These are phyloP conservation scores for Drosophila peninsularis DNA, from an alignment of 2,888 invertebrate genomes.

Conservation along the genomic window DNA sequence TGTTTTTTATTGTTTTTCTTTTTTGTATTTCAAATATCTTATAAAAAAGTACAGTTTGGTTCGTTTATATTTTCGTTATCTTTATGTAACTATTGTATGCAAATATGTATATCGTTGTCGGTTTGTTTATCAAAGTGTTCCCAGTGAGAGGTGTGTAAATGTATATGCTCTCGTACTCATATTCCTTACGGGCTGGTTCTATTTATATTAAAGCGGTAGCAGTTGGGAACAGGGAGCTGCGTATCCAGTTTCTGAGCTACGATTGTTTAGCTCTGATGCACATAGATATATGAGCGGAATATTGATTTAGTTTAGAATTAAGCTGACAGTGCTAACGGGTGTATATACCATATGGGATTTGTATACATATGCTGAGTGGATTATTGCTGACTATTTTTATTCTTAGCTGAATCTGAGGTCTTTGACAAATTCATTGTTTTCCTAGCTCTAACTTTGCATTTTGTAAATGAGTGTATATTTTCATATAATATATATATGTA, in stretches of 20 bases:
- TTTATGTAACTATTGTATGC: constrained; percentile 47
- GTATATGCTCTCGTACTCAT: constrained; percentile 34
- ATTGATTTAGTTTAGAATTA: constrained; percentile 30
- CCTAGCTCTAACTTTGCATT: constrained; percentile 52
- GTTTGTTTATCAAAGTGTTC: constrained; percentile 66
- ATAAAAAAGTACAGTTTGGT: constrained; percentile 77
- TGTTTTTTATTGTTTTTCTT: constrained; percentile 35
- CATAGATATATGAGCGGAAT: constrained; percentile 17
- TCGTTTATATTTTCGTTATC: constrained; percentile 56
- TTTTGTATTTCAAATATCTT: constrained; percentile 70
- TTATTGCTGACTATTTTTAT: constrained; percentile 40
- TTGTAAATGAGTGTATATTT: constrained; percentile 78
- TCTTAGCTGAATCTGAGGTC: constrained; percentile 42
- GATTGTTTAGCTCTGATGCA: constrained; percentile 15
- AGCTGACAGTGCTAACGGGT: constrained; percentile 34
- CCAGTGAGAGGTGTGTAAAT: constrained; percentile 56
- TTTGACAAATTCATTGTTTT: constrained; percentile 62
- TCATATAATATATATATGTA: constrained; percentile 42
- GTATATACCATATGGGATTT: constrained; percentile 6
- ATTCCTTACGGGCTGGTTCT: constrained; percentile 46
- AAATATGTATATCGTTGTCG: constrained; percentile 46
- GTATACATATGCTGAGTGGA: constrained; percentile 25
- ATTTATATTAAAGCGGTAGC: constrained; percentile 53
- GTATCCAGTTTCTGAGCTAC: constrained; percentile 29
- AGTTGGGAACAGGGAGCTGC: constrained; percentile 21